phyloP scores from a whole-genome alignment of 1,140 invertebrate genomes.

The Apis laboriosa region DNA sequence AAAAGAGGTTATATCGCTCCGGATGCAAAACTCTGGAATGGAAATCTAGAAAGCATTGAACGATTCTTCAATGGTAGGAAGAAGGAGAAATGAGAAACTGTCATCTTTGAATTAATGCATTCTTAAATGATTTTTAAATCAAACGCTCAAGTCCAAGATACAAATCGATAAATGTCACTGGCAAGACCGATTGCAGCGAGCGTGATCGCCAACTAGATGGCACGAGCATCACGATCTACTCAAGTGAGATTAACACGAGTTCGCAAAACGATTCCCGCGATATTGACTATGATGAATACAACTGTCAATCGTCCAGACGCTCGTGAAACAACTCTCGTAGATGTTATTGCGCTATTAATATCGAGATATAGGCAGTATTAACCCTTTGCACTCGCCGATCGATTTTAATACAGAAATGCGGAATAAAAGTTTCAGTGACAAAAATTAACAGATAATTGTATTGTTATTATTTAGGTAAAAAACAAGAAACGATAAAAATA shows the following conservation, averaged over 20 bases:
- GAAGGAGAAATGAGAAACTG: background rate
- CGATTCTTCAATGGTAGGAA: background rate
- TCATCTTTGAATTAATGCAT: background rate
- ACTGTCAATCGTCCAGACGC: slow-evolving; percentile 12
- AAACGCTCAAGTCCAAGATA: background rate
- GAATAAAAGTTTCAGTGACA: too few relatives aligned
- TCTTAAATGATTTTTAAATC: slow-evolving; percentile 19
- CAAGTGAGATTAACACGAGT: slow-evolving; percentile 1
- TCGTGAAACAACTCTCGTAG: background rate
- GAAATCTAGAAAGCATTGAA: background rate
- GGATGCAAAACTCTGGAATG: background rate
- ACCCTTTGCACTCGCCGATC: background rate
- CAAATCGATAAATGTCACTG: slow-evolving; percentile 3
- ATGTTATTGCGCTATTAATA: slow-evolving; percentile 16
- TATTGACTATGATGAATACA: slow-evolving; percentile 24
- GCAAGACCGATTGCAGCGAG: slow-evolving; percentile 27
- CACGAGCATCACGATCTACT: slow-evolving; percentile 10
- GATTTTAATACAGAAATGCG: slow-evolving; percentile 7
- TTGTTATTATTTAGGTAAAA: too few relatives aligned
- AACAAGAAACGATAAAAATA: too few relatives aligned
- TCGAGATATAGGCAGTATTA: slow-evolving; percentile 13
- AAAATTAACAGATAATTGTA: too few relatives aligned
- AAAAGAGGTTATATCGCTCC: slow-evolving; percentile 54
- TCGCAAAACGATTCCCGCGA: slow-evolving; percentile 13
- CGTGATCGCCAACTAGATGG: slow-evolving; percentile 8